A percentile compares a stretch with the other conserved stretches of the same genome.
These are phyloP conservation scores for Rhamnusium bicolor DNA, from an alignment of 2,888 invertebrate species.

Conservation along the genomic window DNA sequence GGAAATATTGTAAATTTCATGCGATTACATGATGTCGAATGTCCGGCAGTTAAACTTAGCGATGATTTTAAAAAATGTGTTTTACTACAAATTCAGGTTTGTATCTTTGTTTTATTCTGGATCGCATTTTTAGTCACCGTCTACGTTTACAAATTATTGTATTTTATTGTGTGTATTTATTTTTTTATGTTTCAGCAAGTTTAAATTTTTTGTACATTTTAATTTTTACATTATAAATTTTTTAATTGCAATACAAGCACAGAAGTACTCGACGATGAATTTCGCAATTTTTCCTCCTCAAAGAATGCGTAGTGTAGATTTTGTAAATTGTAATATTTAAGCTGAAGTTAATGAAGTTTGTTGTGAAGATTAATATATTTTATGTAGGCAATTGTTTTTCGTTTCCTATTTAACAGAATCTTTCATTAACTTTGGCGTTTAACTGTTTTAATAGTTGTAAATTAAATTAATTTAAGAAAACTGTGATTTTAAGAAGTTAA, in stretches of 20 bases:
- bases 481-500: constrained; percentile 45
- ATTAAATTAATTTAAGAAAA: constrained; percentile 39
- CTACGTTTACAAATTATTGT: constrained; percentile 11
- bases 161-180: constrained; percentile 14
- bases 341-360: constrained; percentile 18
- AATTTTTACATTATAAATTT: background rate
- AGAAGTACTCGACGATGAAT: background rate
- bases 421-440: constrained; percentile 5
- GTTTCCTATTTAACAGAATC: background rate
- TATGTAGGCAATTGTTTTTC: background rate
- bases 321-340: constrained; percentile 23
- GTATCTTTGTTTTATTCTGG: constrained; percentile 13
- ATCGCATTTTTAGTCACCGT: constrained; percentile 19
- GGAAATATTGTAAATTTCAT: background rate
- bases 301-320: constrained; percentile 7
- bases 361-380: constrained; percentile 6
- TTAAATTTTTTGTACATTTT: no score
- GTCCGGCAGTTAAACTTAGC: background rate
- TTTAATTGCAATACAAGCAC: background rate
- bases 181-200: constrained; percentile 7
- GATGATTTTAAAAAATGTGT: background rate
- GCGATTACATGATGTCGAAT: background rate
- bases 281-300: background rate
- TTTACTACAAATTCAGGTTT: background rate
- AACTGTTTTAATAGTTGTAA: constrained; percentile 24